Percentiles rank a stretch among this genome's conserved stretches.
Evolutionary conservation across 2,113 vertebrate genomes (phyloP).

Genomic region (Centrocercus urophasianus): DNA sequence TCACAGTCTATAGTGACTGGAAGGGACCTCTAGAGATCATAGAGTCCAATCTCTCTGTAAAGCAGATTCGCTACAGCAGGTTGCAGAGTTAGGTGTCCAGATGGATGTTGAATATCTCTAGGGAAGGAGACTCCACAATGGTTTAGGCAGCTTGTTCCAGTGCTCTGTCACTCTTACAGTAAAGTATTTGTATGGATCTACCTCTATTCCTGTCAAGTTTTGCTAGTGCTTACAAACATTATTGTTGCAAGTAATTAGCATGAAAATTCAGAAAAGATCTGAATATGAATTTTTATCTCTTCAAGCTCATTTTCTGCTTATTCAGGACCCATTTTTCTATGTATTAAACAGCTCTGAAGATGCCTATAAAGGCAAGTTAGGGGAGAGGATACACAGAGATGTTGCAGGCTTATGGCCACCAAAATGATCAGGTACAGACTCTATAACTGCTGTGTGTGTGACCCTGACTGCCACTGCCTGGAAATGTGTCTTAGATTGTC

Average conservation of each 20-base stretch:
- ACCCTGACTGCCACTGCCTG: background rate
- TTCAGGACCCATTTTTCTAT: background rate
- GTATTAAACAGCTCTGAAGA: background rate
- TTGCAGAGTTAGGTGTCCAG: too few species aligned
- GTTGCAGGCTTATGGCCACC: background rate
- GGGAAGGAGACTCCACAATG: too few species aligned
- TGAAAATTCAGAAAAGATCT: background rate
- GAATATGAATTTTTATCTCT: background rate
- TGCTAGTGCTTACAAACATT: background rate
- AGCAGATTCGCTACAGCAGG: too few species aligned
- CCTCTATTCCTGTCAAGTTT: background rate
- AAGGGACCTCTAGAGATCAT: too few species aligned
- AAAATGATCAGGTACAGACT: background rate
- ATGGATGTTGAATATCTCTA: too few species aligned
- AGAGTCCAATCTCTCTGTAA: too few species aligned
- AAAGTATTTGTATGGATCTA: too few species aligned
- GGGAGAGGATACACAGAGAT: rapidly evolving
- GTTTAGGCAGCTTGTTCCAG: too few species aligned
- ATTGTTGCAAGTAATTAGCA: background rate
- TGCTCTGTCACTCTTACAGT: too few species aligned
- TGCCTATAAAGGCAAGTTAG: background rate
- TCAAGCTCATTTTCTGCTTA: background rate
- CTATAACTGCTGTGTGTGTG: background rate
- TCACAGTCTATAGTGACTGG: too few species aligned
- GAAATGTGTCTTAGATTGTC: background rate